phyloP scores from a whole-genome alignment of 2,113 vertebrate species.

The Cinclus cinclus region DNA sequence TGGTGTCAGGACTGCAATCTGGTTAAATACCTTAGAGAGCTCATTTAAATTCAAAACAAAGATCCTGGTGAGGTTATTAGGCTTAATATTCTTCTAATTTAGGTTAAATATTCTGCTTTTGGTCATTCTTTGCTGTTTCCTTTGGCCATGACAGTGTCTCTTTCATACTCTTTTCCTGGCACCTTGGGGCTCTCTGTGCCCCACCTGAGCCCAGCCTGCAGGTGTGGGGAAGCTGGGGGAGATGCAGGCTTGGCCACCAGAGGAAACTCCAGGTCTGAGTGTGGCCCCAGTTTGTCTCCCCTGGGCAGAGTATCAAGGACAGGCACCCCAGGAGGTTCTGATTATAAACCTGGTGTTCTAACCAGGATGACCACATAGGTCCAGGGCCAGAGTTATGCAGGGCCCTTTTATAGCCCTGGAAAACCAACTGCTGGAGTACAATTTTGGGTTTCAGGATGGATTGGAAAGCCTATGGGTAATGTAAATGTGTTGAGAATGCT shows the following conservation, averaged over 20 bases:
- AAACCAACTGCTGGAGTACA: accelerated
- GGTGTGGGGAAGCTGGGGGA: background rate
- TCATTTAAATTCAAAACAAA: background rate
- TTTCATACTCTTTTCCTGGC: background rate
- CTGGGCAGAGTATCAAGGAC: accelerated
- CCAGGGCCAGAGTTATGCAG: background rate
- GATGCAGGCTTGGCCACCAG: background rate
- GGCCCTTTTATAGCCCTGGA: background rate
- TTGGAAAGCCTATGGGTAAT: accelerated
- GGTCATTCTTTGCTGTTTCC: background rate
- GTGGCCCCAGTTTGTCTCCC: background rate
- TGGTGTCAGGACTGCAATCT: background rate
- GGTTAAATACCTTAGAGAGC: background rate
- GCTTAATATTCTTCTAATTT: background rate
- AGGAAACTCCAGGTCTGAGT: no score
- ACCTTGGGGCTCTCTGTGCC: no score
- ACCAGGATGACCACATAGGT: accelerated
- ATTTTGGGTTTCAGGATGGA: background rate
- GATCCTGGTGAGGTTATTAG: background rate
- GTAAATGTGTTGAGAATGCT: background rate
- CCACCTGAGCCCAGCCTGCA: background rate
- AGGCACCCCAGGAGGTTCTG: accelerated
- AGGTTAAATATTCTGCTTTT: background rate
- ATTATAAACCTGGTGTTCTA: background rate
- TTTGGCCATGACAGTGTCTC: background rate